Conservation (phyloP, 2,797 vertebrate genomes). For the Helostoma temminkii region DNA sequence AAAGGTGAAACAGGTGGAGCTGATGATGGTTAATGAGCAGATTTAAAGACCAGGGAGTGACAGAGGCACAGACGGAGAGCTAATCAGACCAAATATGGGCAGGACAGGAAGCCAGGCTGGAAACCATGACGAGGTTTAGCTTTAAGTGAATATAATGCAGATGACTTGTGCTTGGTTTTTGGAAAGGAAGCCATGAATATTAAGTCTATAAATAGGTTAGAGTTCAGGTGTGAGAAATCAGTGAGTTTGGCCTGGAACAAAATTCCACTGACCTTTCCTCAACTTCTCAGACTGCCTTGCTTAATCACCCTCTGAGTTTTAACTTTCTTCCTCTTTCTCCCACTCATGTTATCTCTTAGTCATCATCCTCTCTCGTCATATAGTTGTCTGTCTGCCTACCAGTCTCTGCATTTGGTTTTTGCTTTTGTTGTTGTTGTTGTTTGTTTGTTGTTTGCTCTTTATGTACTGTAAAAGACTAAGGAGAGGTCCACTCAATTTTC, state of each 20-base stretch:
- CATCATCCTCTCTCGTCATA: neutral
- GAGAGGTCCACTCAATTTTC: conserved; percentile 37
- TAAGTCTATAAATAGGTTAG: conserved; percentile 49
- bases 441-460: too few species aligned
- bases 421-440: too few species aligned
- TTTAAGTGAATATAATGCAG: conserved; percentile 1
- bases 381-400: conserved; percentile 6
- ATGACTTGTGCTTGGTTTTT: conserved; percentile 10
- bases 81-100: too few species aligned
- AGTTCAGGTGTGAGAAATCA: conserved; percentile 60
- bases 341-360: conserved; percentile 7
- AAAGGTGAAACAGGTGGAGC: too few species aligned
- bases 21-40: too few species aligned
- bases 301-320: conserved; percentile 8
- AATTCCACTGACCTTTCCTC: conserved; percentile 45
- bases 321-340: neutral
- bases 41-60: too few species aligned
- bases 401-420: conserved; percentile 10
- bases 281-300: conserved; percentile 31
- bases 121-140: too few species aligned
- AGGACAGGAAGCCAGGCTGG: too few species aligned
- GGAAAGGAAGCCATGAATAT: conserved; percentile 32
- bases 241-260: conserved; percentile 39
- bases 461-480: conserved; percentile 21
- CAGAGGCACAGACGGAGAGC: too few species aligned